These are phyloP conservation scores for Aegotheles bennettii DNA, from an alignment of 2,113 vertebrate genomes.

Conservation along the genomic window DNA sequence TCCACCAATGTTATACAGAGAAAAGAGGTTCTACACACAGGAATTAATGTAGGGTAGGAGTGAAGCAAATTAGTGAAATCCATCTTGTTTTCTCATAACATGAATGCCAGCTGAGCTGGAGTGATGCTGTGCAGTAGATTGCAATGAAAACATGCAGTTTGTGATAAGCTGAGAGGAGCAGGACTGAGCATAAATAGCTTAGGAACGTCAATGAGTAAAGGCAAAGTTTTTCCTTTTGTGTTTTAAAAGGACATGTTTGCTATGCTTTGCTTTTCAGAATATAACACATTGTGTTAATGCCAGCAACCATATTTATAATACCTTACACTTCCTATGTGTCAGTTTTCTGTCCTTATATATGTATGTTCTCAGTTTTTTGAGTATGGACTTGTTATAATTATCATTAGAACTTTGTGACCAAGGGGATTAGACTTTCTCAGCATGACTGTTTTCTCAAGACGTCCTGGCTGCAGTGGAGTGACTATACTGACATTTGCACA, in stretches of 20 bases:
- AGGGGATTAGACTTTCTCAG: conserved; percentile 22
- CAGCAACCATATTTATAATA: conserved; percentile 10
- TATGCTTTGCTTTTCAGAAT: conserved; percentile 12
- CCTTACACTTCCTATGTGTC: not conserved
- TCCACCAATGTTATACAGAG: not conserved
- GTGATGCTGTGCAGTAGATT: conserved; percentile 42
- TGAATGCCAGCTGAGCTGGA: conserved; percentile 22
- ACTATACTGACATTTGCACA: conserved; percentile 47
- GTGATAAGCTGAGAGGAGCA: conserved; percentile 48
- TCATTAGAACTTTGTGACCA: not conserved
- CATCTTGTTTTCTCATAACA: conserved; percentile 19
- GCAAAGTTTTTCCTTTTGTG: conserved; percentile 17
- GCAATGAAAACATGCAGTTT: conserved; percentile 31
- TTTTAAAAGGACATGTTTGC: conserved; percentile 1
- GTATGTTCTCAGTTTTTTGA: not conserved
- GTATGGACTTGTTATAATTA: not conserved
- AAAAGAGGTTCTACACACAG: not conserved
- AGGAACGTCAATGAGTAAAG: conserved; percentile 11
- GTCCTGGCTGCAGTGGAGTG: not conserved
- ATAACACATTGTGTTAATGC: not conserved
- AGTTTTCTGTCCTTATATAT: not conserved
- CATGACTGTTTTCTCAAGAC: conserved; percentile 33
- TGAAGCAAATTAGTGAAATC: conserved; percentile 11
- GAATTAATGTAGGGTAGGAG: not conserved
- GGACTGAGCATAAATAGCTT: conserved; percentile 36